These are phyloP conservation scores for Carollia perspicillata DNA, from an alignment of 2,113 vertebrate genomes.

Conservation along the genomic window DNA sequence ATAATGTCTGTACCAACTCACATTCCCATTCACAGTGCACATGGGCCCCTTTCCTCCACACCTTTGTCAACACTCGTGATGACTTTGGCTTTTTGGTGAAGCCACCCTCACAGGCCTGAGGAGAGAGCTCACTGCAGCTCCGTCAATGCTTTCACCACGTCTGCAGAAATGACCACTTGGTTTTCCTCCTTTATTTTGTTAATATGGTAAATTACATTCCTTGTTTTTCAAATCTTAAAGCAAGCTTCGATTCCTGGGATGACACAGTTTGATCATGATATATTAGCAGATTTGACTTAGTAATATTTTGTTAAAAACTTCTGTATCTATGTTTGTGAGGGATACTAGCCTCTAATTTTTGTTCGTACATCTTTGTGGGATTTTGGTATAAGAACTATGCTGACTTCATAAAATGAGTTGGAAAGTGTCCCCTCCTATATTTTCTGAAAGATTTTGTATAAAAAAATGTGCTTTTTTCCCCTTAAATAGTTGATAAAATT, in stretches of 20 bases:
- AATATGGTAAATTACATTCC: neutral
- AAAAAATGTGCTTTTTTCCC: neutral
- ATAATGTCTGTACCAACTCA: neutral
- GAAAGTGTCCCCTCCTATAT: neutral
- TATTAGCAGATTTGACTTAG: neutral
- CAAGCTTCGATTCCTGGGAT: slow-evolving; percentile 2
- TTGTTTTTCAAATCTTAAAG: slow-evolving; percentile 15
- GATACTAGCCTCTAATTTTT: neutral
- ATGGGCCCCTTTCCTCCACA: neutral
- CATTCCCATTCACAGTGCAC: neutral
- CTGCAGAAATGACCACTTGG: neutral
- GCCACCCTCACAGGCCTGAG: neutral
- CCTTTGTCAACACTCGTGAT: neutral
- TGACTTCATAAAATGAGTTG: neutral
- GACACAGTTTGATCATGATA: neutral
- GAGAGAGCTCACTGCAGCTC: neutral
- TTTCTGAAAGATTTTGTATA: neutral
- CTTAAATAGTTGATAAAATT: neutral
- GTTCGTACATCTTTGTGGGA: neutral
- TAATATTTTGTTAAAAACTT: neutral
- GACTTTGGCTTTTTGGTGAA: neutral
- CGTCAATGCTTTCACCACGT: neutral
- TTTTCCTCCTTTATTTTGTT: neutral
- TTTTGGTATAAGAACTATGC: neutral
- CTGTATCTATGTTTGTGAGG: neutral